These are phyloP conservation scores for Helarctos malayanus DNA, from an alignment of 2,797 vertebrate genomes.

Conservation along the genomic window DNA sequence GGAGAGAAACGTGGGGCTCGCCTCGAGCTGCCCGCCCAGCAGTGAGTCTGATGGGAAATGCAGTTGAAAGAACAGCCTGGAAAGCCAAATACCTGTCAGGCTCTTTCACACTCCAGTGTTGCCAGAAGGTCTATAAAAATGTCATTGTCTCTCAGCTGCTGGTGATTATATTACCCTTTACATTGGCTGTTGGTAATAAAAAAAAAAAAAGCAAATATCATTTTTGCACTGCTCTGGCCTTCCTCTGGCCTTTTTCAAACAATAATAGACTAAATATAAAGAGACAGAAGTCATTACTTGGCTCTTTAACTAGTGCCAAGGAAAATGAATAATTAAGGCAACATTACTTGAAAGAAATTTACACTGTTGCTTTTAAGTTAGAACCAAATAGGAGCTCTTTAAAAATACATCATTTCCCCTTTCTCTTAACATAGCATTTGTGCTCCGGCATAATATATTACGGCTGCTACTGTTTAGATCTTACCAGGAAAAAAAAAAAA, in stretches of 20 bases:
- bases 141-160: constrained; percentile 90
- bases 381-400: constrained; percentile 84
- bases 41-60: constrained; percentile 75
- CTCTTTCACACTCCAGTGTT: constrained; percentile 82
- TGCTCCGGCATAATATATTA: constrained; percentile 81
- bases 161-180: constrained; percentile 88
- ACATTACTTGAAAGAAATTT: constrained; percentile 88
- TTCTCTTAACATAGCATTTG: constrained; percentile 84
- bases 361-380: constrained; percentile 88
- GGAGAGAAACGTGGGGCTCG: background rate
- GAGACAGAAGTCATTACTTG: constrained; percentile 89
- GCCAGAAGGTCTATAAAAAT: constrained; percentile 91
- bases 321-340: constrained; percentile 91
- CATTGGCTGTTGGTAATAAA: constrained; percentile 83
- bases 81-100: constrained; percentile 87
- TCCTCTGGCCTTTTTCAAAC: constrained; percentile 90
- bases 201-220: constrained; percentile 84
- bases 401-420: constrained; percentile 88
- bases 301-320: constrained; percentile 88
- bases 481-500: constrained; percentile 65
- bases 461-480: constrained; percentile 88
- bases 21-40: background rate
- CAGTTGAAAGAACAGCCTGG: constrained; percentile 69
- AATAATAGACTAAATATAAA: constrained; percentile 91
- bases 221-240: constrained; percentile 85